Base-by-base conservation (phyloP, 2,113 vertebrate species). In the Upupa epops region DNA sequence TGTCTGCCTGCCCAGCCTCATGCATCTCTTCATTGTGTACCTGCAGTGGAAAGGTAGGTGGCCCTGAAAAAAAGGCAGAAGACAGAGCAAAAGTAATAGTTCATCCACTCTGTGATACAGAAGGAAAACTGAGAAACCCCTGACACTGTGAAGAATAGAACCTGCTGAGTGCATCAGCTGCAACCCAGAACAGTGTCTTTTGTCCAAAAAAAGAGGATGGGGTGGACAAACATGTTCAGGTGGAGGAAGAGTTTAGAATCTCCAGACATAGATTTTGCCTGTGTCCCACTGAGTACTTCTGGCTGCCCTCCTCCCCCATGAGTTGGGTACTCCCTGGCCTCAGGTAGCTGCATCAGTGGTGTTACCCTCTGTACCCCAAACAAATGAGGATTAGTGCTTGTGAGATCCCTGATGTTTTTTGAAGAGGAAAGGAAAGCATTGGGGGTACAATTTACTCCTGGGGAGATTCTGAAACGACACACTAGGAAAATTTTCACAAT, bases 21-120 rank as follows among this genome's bases (percentile, higher is more conserved):
- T 3, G 22, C 5, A 2, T 40, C 56, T 60, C 34, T 46, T 75
- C 71, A 20, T 56, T 0, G 0, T 3, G 4, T 6, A n/a, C 56
- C 70, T 49, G 29, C 65, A 74, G 73, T 5, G 4, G 73, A 36
- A 64, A 52, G 31, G 22, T 15, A 36, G 22, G 22, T 24, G 66
- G 46, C 32, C 37, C 69, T 65, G 55, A 37, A 73, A 25, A n/a
- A 9, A 32, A 60, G 26, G 65, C 40, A 52, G 59, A 65, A 31
- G 19, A 9, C 17, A 58, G 59, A 83, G 40, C 3, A 21, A 17
- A 26, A 46, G 17, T 6, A 55, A 18, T 16, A 31, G 28, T 66
- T 73, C 58, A 22, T 63, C 42, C 1, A 2, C 52, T 63, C 49
- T 13, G 2, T 46, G 46, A 22, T 58, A 19, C 42, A 55, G 76